Evolutionary conservation across 2,113 vertebrate genomes (phyloP).

Genomic region (Strigops habroptila): DNA sequence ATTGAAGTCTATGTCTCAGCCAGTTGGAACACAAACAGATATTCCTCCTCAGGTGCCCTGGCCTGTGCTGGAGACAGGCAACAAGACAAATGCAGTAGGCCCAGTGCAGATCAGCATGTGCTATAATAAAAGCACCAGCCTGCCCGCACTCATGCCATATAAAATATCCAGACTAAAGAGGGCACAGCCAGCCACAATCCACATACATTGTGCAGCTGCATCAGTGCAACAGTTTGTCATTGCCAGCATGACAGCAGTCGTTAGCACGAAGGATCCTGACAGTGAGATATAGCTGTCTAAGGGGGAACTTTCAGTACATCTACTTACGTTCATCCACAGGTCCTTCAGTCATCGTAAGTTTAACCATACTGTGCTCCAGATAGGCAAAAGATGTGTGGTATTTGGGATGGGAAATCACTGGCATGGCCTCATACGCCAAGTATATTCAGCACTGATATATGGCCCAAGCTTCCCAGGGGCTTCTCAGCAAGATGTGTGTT

Average conservation of each 20-base stretch:
- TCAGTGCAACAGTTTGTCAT: neutral
- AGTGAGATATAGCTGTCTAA: neutral
- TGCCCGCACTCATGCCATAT: neutral
- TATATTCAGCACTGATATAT: neutral
- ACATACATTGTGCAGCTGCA: neutral
- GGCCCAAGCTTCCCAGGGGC: neutral
- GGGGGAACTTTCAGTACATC: neutral
- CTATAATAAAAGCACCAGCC: neutral
- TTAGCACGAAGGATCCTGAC: neutral
- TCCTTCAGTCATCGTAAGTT: neutral
- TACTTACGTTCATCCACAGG: neutral
- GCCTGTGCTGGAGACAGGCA: neutral
- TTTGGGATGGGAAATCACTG: neutral
- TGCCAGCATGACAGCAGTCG: neutral
- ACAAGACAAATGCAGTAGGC: neutral
- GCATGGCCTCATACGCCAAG: neutral
- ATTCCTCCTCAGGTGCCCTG: neutral
- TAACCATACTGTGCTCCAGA: neutral
- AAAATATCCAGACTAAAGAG: neutral
- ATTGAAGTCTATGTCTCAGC: slow-evolving; percentile 16
- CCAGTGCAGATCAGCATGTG: neutral
- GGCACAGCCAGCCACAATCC: neutral
- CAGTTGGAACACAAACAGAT: slow-evolving; percentile 2
- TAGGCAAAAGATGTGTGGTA: neutral
- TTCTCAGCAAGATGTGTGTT: neutral